phyloP scores from a whole-genome alignment of 1,140 invertebrate species.

The Ctenoplectra terminalis region DNA sequence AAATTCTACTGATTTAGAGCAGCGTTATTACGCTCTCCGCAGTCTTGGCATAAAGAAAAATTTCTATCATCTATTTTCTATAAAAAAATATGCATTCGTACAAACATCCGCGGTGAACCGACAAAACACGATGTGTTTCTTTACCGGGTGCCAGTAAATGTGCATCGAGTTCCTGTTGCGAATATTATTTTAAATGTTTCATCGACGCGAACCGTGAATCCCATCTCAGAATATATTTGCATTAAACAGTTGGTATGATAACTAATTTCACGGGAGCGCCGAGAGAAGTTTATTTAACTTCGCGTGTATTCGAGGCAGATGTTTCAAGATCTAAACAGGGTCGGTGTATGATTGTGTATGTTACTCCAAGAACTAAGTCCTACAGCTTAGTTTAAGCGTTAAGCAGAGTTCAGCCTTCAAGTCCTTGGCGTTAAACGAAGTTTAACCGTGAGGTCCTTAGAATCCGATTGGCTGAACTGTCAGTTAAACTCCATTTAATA shows the following conservation, averaged over 20 bases:
- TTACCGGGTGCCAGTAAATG: no score
- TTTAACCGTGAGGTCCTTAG: conserved; percentile 18
- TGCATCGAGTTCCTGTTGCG: no score
- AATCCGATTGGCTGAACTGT: conserved; percentile 26
- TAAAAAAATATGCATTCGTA: no score
- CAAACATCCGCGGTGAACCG: no score
- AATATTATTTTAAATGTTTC: no score
- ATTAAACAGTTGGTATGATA: background rate
- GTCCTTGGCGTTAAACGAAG: conserved; percentile 30
- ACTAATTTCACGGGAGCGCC: conserved; percentile 11
- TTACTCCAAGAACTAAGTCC: conserved; percentile 30
- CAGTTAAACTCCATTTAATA: conserved; percentile 39
- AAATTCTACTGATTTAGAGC: no score
- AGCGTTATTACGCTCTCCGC: no score
- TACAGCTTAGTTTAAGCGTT: conserved; percentile 29
- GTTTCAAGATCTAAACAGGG: conserved; percentile 42
- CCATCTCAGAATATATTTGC: background rate
- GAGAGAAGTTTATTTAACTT: conserved; percentile 1
- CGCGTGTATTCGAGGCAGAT: conserved; percentile 27
- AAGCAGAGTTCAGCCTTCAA: conserved; percentile 24
- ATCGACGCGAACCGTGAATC: no score
- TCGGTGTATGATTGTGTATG: conserved; percentile 13
- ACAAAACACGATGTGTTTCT: no score
- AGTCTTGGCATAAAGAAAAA: no score
- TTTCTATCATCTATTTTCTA: no score